Percentiles rank a stretch among this genome's conserved stretches.
Conservation (phyloP, 2,888 invertebrate genomes). For the Cheilosia grossa region DNA sequence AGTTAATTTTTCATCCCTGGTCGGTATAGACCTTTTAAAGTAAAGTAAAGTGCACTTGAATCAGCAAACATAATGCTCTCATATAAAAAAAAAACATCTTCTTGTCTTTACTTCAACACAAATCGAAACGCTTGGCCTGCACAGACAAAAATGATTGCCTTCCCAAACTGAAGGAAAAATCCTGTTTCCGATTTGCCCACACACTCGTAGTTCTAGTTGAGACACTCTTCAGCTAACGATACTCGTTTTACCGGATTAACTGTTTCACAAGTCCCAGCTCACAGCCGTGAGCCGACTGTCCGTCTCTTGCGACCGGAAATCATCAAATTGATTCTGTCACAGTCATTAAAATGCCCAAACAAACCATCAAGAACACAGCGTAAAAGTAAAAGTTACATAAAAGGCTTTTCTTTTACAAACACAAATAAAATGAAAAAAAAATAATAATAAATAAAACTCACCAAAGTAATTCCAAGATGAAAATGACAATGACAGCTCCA, state of each 20-base stretch:
- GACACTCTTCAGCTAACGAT: neutral
- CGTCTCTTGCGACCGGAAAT: neutral
- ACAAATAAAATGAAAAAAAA: neutral
- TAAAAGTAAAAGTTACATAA: conserved; percentile 41
- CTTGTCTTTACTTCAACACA: neutral
- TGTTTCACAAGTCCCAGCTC: neutral
- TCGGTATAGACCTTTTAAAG: no score
- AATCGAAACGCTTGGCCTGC: neutral
- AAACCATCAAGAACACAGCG: neutral
- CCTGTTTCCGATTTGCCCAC: neutral
- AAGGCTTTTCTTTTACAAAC: conserved; percentile 1
- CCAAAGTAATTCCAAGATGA: conserved; percentile 66
- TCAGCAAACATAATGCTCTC: no score
- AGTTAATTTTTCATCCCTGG: no score
- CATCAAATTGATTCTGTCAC: conserved; percentile 13
- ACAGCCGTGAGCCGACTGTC: no score
- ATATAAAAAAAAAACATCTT: no score
- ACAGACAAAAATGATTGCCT: neutral
- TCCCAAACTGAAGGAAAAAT: neutral
- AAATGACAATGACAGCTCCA: conserved; percentile 55
- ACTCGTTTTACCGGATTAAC: neutral
- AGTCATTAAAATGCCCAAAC: neutral
- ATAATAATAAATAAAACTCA: conserved; percentile 31
- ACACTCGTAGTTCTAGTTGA: neutral
- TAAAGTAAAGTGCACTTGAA: no score